Evolutionary conservation across 2,797 vertebrate species (phyloP), one percentile per base, ranked within the genome.

Genomic region (Falco concolor): DNA sequence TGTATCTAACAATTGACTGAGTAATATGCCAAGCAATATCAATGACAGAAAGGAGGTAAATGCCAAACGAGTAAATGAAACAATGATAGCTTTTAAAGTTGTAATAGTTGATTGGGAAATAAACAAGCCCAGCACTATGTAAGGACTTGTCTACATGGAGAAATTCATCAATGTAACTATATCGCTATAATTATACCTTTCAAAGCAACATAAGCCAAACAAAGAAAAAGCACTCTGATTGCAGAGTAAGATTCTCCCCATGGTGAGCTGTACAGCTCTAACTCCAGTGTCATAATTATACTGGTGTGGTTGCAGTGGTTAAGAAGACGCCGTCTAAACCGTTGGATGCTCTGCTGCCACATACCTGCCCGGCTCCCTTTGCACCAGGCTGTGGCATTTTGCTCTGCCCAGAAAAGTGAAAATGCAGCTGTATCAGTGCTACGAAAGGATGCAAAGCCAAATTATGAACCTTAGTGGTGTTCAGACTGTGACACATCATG

Each of bases 1-100:
- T 94, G 84, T 61, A 77, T 83, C 90, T 92, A 89, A 96, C 93
- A 94, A 95, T 32, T 89, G 94, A 94, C 40, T 91, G 93, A 96
- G 75, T 65, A 88, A n/a, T 72, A 53, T 42, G 89, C 93, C 97
- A 91, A 81, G 89, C 45, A 59, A 80, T 70, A 87, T 95, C 92
- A 96, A 68, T 88, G 44, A 91, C 88, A 68, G 89, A 90, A 34
- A n/a, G 54, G 74, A 91, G 87, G 84, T 27, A 73, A 93, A 76
- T 81, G 61, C 90, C 92, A 90, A 82, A 90, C 70, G 89, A 86
- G 72, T 36, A 92, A 96, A 94, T 90, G 94, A 90, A 96, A 95
- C 74, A 81, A 90, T 6, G 27, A 64, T 59, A 49, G 75, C 47
- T 95, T 91, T 86, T 67, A 68, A 64, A 95, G 89, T 38, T 63